A percentile compares a stretch with the other conserved stretches of the same genome.
phyloP scores from a whole-genome alignment of 2,797 vertebrate species.

The Acridotheres tristis region DNA sequence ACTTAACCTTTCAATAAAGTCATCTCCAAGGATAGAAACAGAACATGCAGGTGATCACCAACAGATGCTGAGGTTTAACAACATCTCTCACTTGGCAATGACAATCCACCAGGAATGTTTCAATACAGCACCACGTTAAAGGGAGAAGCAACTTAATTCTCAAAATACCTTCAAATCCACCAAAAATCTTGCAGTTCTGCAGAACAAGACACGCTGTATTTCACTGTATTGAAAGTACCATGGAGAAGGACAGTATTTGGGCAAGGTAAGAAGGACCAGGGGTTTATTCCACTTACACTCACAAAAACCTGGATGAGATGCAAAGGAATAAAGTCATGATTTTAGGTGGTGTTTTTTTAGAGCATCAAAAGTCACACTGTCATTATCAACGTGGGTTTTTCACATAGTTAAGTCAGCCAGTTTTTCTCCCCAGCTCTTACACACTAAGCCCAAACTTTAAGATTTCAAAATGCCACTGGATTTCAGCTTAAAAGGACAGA shows the following conservation, averaged over 20 bases:
- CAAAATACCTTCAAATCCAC: neutral
- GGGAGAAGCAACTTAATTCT: neutral
- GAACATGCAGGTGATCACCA: constrained; percentile 45
- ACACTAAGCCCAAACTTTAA: neutral
- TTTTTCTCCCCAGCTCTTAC: neutral
- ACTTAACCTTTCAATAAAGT: neutral
- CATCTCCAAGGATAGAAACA: neutral
- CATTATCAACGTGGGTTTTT: neutral
- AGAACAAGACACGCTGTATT: neutral
- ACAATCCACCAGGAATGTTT: neutral
- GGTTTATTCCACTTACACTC: neutral
- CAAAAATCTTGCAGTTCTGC: neutral
- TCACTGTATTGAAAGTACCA: neutral
- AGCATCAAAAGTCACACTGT: neutral
- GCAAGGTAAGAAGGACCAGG: neutral
- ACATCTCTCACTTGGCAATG: constrained; percentile 29
- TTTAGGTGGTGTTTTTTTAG: neutral
- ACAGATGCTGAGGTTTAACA: constrained; percentile 13
- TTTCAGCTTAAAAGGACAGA: neutral
- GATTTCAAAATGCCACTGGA: neutral
- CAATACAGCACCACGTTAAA: constrained; percentile 23
- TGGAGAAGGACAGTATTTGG: neutral
- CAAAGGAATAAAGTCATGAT: neutral
- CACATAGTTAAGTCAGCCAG: neutral
- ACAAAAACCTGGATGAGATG: neutral